These are phyloP conservation scores for Bufo gargarizans DNA, from an alignment of 2,113 vertebrate genomes.

Conservation along the genomic window DNA sequence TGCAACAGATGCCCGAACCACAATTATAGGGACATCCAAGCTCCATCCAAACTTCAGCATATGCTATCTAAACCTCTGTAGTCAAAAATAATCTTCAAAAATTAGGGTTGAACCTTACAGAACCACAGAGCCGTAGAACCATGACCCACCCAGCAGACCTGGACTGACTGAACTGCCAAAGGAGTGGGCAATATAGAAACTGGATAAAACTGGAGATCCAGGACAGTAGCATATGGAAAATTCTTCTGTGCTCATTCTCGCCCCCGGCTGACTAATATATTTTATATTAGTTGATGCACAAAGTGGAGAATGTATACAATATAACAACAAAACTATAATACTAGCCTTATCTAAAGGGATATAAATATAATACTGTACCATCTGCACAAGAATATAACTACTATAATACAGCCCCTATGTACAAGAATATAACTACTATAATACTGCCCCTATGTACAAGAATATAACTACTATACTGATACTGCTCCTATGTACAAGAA, in stretches of 20 bases:
- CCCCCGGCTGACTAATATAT: too few species aligned
- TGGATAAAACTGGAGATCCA: not conserved
- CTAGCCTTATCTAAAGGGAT: too few species aligned
- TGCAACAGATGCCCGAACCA: conserved; percentile 26
- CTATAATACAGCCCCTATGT: too few species aligned
- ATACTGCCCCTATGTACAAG: too few species aligned
- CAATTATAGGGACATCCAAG: conserved; percentile 30
- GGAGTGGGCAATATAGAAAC: not conserved
- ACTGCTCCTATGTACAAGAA: too few species aligned
- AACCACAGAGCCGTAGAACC: not conserved
- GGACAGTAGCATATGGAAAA: not conserved
- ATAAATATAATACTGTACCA: too few species aligned
- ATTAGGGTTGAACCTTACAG: not conserved
- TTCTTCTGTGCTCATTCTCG: not conserved
- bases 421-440: too few species aligned
- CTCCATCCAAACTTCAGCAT: conserved; percentile 14
- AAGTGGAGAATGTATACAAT: too few species aligned
- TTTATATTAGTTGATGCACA: too few species aligned
- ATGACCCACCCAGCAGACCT: not conserved
- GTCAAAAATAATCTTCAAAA: conserved; percentile 4
- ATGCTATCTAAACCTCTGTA: not conserved
- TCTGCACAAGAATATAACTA: too few species aligned
- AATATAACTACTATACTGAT: too few species aligned
- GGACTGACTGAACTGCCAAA: not conserved
- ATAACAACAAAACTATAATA: too few species aligned